Conservation (phyloP, 2,888 invertebrate species). For the Drosophila siamana region DNA sequence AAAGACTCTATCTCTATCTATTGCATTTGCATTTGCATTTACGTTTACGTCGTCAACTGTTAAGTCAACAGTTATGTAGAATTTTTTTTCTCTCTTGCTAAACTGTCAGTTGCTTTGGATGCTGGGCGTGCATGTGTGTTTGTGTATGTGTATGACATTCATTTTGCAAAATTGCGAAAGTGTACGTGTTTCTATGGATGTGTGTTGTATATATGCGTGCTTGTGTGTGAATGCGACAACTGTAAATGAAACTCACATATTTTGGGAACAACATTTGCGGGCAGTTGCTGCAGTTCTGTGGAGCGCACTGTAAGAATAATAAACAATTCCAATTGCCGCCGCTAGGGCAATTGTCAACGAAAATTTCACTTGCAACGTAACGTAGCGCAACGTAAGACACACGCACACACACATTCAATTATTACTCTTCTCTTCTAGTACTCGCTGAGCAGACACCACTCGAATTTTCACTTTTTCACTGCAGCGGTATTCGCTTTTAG, state of each 20-base stretch:
- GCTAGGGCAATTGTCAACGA: constrained; percentile 44
- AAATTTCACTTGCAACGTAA: constrained; percentile 75
- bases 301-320: constrained; percentile 41
- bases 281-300: constrained; percentile 60
- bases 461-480: constrained; percentile 76
- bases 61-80: constrained; percentile 39
- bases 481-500: constrained; percentile 36
- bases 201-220: too few species aligned
- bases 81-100: constrained; percentile 6
- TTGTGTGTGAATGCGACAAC: constrained; percentile 10
- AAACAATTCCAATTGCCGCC: constrained; percentile 61
- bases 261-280: constrained; percentile 74
- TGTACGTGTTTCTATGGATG: background rate
- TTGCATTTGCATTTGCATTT: background rate
- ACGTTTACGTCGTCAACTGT: constrained; percentile 15
- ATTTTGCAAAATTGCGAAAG: constrained; percentile 8
- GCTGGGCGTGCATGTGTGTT: constrained; percentile 9
- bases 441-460: constrained; percentile 59
- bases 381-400: constrained; percentile 65
- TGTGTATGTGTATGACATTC: constrained; percentile 29
- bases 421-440: constrained; percentile 30
- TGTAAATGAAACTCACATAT: constrained; percentile 67
- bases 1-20: background rate
- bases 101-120: constrained; percentile 20
- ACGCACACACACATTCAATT: constrained; percentile 42